Evolutionary conservation across 2,797 vertebrate species (phyloP).

Genomic region (Periparus ater): DNA sequence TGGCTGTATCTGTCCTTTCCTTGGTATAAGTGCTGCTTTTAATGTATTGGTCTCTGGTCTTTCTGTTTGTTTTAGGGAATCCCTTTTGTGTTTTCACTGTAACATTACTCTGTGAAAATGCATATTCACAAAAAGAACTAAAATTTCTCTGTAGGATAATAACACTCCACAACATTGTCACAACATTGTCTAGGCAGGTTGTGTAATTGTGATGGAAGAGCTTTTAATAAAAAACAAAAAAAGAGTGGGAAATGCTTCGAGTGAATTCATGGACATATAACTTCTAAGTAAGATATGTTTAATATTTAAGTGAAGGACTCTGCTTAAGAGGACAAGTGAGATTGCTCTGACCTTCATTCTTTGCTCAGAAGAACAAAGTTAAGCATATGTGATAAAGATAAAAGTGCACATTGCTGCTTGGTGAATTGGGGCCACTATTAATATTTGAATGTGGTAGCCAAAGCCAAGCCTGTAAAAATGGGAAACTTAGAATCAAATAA

Average conservation of each 20-base stretch:
- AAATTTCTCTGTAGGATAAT: not conserved
- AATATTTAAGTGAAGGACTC: not conserved
- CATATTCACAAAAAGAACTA: not conserved
- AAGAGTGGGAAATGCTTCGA: not conserved
- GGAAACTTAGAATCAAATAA: not conserved
- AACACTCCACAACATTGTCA: not conserved
- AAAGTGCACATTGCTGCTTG: not conserved
- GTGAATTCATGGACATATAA: not conserved
- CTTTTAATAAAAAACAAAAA: not conserved
- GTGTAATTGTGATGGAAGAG: not conserved
- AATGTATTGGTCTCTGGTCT: not conserved
- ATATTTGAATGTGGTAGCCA: not conserved
- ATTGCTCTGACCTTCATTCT: constrained; percentile 47
- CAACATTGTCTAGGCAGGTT: not conserved
- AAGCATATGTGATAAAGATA: constrained; percentile 15
- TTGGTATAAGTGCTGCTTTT: not conserved
- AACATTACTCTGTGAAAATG: not conserved
- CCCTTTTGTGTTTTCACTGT: not conserved
- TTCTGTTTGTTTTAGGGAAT: not conserved
- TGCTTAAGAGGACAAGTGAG: not conserved
- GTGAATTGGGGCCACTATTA: not conserved
- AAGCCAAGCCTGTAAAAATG: constrained; percentile 1
- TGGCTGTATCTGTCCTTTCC: not conserved
- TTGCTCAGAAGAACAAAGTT: constrained; percentile 22
- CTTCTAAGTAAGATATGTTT: not conserved